These are phyloP conservation scores for Paralichthys olivaceus DNA, from an alignment of 2,113 vertebrate genomes.

Conservation along the genomic window DNA sequence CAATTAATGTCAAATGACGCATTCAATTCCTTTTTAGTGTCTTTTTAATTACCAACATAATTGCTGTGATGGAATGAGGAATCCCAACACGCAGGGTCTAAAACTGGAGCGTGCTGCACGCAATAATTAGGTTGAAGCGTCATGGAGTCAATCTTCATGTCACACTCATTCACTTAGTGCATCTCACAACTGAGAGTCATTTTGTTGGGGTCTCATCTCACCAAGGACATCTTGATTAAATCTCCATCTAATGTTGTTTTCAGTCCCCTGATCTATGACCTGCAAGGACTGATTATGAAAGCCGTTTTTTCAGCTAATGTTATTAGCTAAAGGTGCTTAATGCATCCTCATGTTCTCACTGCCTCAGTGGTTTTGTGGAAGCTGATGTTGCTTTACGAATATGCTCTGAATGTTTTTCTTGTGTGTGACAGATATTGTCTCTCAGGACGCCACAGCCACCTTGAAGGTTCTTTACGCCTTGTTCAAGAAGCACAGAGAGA, in stretches of 20 bases:
- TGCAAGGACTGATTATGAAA: conserved; percentile 26
- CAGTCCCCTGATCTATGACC: conserved; percentile 59
- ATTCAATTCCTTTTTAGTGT: conserved; percentile 74
- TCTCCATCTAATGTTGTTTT: conserved; percentile 48
- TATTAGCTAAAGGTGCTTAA: conserved; percentile 31
- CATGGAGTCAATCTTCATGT: conserved; percentile 66
- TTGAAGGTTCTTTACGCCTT: conserved; percentile 88
- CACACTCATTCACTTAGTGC: conserved; percentile 59
- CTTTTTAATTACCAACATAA: conserved; percentile 77
- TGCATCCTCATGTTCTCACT: conserved; percentile 12
- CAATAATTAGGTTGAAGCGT: conserved; percentile 65
- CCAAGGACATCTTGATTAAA: conserved; percentile 58
- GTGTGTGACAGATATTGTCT: conserved; percentile 87
- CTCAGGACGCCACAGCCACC: conserved; percentile 82
- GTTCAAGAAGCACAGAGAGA: conserved; percentile 86
- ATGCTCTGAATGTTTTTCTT: conserved; percentile 33
- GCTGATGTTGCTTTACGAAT: conserved; percentile 33
- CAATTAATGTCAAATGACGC: conserved; percentile 67
- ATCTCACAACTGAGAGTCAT: conserved; percentile 44
- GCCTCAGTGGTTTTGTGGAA: conserved; percentile 24
- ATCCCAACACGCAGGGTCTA: conserved; percentile 52
- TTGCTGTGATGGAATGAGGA: conserved; percentile 65
- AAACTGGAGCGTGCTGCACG: conserved; percentile 34
- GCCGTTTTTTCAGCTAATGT: conserved; percentile 44
- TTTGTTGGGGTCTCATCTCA: conserved; percentile 40